A percentile compares a stretch with the other conserved stretches of the same genome.
phyloP scores from a whole-genome alignment of 2,888 invertebrate genomes.

The Cataglyphis albicans region DNA sequence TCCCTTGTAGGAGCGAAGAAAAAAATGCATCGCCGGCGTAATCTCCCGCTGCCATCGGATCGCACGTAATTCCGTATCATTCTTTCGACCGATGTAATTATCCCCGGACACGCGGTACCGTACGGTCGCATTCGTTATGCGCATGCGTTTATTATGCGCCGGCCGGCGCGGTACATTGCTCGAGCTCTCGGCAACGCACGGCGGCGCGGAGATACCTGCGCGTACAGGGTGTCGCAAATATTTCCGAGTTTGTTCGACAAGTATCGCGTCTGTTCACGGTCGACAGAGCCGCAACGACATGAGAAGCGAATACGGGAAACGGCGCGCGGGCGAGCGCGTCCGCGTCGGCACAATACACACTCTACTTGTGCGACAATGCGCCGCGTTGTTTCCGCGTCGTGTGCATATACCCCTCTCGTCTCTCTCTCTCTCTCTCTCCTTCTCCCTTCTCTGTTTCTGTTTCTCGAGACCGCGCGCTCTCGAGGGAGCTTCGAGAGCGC shows the following conservation, averaged over 20 bases:
- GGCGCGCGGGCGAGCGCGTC: constrained; percentile 55
- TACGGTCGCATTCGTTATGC: constrained; percentile 74
- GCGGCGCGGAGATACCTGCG: constrained; percentile 63
- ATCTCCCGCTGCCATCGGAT: constrained; percentile 70
- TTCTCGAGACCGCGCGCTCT: constrained; percentile 59
- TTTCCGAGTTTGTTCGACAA: constrained; percentile 80
- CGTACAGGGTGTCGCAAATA: constrained; percentile 78
- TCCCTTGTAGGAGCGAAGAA: constrained; percentile 60
- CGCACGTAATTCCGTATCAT: constrained; percentile 74
- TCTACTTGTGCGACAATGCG: constrained; percentile 76
- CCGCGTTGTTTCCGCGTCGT: constrained; percentile 82
- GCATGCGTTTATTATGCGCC: constrained; percentile 68
- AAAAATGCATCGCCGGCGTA: constrained; percentile 68
- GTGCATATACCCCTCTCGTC: constrained; percentile 47
- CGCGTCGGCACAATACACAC: constrained; percentile 65
- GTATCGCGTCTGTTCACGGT: constrained; percentile 75
- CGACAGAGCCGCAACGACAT: constrained; percentile 74
- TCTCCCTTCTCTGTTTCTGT: constrained; percentile 55
- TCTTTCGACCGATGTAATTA: constrained; percentile 77
- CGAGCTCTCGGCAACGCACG: constrained; percentile 19
- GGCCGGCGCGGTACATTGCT: constrained; percentile 25
- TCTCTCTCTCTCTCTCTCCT: background rate
- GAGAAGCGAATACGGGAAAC: constrained; percentile 76
- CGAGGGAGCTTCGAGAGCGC: constrained; percentile 53
- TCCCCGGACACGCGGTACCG: constrained; percentile 74